phyloP scores from a whole-genome alignment of 2,113 vertebrate genomes.

The Rutilus rutilus region DNA sequence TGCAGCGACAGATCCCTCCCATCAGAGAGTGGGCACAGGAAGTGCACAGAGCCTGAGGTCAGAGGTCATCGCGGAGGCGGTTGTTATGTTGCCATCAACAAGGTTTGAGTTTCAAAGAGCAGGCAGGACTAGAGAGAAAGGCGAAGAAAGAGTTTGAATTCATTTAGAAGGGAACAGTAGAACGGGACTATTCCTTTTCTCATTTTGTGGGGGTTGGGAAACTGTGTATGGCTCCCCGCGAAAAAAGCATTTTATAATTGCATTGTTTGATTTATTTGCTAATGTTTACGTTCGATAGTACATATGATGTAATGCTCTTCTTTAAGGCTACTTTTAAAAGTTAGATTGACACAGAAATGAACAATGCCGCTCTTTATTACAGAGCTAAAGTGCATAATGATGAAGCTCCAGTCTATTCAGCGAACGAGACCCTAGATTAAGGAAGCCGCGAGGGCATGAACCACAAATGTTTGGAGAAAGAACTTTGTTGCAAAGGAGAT shows the following conservation, averaged over 20 bases:
- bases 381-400: slow-evolving; percentile 51
- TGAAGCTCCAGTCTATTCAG: slow-evolving; percentile 53
- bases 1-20: slow-evolving; percentile 75
- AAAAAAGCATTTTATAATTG: not conserved
- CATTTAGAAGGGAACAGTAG: slow-evolving; percentile 53
- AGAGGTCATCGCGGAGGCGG: slow-evolving; percentile 69
- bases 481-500: slow-evolving; percentile 62
- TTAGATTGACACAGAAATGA: slow-evolving; percentile 12
- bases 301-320: not conserved
- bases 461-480: slow-evolving; percentile 61
- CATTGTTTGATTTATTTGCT: not conserved
- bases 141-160: slow-evolving; percentile 58
- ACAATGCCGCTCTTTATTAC: slow-evolving; percentile 39
- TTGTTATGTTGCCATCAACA: slow-evolving; percentile 34
- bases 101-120: slow-evolving; percentile 25
- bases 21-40: slow-evolving; percentile 77
- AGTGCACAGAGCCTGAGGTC: slow-evolving; percentile 79
- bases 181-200: slow-evolving; percentile 4
- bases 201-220: not conserved
- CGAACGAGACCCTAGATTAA: slow-evolving; percentile 43
- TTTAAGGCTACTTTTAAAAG: slow-evolving; percentile 23
- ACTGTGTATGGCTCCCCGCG: not conserved
- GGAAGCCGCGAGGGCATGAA: slow-evolving; percentile 50
- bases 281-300: not conserved
- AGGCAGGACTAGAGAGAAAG: not conserved